A percentile compares a stretch with the other conserved stretches of the same genome.
Evolutionary conservation across 2,113 vertebrate species (phyloP).

Genomic region (Ifrita kowaldi): DNA sequence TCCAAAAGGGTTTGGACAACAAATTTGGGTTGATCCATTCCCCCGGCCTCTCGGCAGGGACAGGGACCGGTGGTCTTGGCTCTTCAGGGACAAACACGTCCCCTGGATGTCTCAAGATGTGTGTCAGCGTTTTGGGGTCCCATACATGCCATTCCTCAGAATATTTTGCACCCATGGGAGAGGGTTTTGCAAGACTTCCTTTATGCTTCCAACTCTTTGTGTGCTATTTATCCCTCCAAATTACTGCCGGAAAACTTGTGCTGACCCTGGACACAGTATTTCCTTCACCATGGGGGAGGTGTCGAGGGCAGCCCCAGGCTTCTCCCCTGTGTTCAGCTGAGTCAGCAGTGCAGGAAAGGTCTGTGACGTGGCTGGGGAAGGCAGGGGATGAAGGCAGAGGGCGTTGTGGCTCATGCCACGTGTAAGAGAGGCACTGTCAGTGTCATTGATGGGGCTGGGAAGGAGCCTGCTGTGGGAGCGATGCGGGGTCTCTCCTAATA

Average conservation of each 20-base stretch:
- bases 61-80: accelerated
- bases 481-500: constrained; percentile 1
- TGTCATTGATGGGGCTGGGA: constrained; percentile 31
- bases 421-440: background rate
- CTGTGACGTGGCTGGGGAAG: accelerated
- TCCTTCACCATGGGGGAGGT: accelerated
- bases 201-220: background rate
- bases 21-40: background rate
- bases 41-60: accelerated
- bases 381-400: too few relatives aligned
- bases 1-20: background rate
- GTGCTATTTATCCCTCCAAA: accelerated
- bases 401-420: background rate
- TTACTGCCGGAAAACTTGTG: background rate
- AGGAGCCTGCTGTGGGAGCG: constrained; percentile 2
- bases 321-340: accelerated
- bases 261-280: accelerated
- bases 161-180: accelerated
- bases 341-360: too few relatives aligned
- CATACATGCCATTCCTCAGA: background rate
- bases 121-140: accelerated
- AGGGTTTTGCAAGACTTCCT: background rate
- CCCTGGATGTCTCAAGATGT: too few relatives aligned
- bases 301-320: background rate
- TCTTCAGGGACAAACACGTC: accelerated